These are phyloP conservation scores for Macrochelys suwanniensis DNA, from an alignment of 2,797 vertebrate species.

Conservation along the genomic window DNA sequence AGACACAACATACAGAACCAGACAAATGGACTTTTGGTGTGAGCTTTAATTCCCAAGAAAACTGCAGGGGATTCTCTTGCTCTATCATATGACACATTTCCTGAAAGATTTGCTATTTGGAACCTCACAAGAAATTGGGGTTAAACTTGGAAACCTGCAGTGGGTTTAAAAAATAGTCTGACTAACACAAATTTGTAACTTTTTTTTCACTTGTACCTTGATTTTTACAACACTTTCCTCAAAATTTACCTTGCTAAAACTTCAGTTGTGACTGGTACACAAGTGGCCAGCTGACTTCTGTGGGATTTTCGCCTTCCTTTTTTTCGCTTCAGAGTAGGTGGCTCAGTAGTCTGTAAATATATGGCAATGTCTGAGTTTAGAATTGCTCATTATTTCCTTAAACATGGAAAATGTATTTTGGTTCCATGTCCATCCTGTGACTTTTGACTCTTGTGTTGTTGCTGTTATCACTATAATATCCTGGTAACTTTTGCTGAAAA, in stretches of 20 bases:
- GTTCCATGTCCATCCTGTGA: background rate
- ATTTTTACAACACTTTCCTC: background rate
- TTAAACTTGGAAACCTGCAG: background rate
- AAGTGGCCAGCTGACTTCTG: background rate
- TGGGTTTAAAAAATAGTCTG: background rate
- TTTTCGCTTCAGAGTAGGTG: background rate
- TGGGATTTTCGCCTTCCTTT: background rate
- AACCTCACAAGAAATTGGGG: background rate
- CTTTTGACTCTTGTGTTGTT: constrained; percentile 4
- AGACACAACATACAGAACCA: background rate
- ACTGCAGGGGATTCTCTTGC: background rate
- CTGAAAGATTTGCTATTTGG: background rate
- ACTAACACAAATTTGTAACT: background rate
- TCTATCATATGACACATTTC: background rate
- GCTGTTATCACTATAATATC: background rate
- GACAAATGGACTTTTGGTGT: background rate
- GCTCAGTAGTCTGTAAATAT: background rate
- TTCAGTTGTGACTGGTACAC: background rate
- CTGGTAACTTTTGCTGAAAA: background rate
- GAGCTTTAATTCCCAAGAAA: background rate
- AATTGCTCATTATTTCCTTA: background rate
- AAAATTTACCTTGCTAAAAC: background rate
- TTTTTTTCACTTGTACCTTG: background rate
- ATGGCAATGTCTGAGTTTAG: background rate
- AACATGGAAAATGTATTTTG: background rate